Base-by-base conservation (phyloP, 2,797 vertebrate species). In the Chelmon rostratus region DNA sequence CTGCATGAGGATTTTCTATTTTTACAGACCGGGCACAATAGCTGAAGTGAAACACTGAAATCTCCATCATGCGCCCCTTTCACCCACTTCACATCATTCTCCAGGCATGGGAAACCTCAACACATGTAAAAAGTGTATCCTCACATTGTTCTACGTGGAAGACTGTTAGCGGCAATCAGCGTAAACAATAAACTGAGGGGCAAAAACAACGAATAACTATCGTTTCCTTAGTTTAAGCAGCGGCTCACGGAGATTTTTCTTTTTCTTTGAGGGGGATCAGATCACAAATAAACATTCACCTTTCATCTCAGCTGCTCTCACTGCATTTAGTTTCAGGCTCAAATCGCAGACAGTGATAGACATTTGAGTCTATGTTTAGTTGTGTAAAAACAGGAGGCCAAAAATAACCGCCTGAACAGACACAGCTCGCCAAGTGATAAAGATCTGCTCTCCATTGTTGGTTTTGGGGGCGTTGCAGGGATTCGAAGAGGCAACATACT, bases 381-480 rank as follows among this genome's bases (percentile, higher is more conserved):
- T 57, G 68, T 81, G 68, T 72, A 73, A 90, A 89, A 91, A 88
- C 87, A 86, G 12, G 57, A 83, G 82, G 67, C 89, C 90, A 83
- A 86, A 94, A 94, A 94, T 92, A 95, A 86, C 84, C 35, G 15
- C 4, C 64, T 53, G 73, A 82, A 76, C 79, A 86, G 88, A 90
- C 79, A 23, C 49, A 52, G 81, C 76, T 71, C 11, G 83, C 81
- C 76, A 81, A 84, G 63, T 58, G 91, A 95, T 94, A 92, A 94
- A 86, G 90, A 94, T 93, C 92, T 91, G 49, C 71, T 78, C 83
- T 84, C 88, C 88, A 94, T 94, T 93, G 92, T 94, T 92, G 89
- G n/a, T 58, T 85, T 79, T 68, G 46, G 76, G 87, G 91, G 88
- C 44, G 89, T 90, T 79, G 79, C 79, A 64, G 68, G 7, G 71